These are phyloP conservation scores for Cryptophagus acutangulus DNA, from an alignment of 2,888 invertebrate species.

Conservation along the genomic window DNA sequence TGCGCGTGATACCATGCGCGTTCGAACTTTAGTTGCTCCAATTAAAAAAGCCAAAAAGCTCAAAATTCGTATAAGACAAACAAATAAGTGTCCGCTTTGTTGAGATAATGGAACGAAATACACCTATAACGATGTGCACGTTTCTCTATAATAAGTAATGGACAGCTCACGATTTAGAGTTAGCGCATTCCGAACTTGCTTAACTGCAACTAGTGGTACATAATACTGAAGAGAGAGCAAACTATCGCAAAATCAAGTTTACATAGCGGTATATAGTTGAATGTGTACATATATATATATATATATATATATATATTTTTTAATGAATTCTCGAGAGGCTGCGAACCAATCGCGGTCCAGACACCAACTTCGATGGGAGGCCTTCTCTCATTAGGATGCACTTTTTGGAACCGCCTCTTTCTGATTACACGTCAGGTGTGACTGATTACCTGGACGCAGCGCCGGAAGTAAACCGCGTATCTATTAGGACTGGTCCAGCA, in stretches of 20 bases:
- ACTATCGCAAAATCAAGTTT: too few species aligned
- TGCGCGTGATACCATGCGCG: background rate
- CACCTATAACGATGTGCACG: constrained; percentile 32
- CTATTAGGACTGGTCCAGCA: constrained; percentile 32
- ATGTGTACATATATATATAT: too few species aligned
- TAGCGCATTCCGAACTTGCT: constrained; percentile 31
- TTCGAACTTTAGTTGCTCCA: too few species aligned
- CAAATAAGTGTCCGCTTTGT: constrained; percentile 1
- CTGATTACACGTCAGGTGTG: constrained; percentile 49
- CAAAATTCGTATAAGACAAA: too few species aligned
- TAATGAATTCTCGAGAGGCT: background rate
- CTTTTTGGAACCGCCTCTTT: constrained; percentile 45
- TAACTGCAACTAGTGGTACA: too few species aligned
- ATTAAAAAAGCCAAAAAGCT: too few species aligned
- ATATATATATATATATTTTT: too few species aligned
- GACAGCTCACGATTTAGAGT: constrained; percentile 36
- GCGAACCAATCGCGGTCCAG: constrained; percentile 42
- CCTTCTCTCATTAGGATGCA: constrained; percentile 46
- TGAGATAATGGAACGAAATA: constrained; percentile 4
- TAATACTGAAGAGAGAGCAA: too few species aligned
- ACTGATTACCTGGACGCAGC: constrained; percentile 46
- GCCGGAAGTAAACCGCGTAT: constrained; percentile 43
- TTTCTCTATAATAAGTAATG: constrained; percentile 36
- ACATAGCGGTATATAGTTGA: too few species aligned
- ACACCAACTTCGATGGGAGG: constrained; percentile 29